Base-by-base conservation (phyloP, 1,140 invertebrate species). In the Meteorus sp. region DNA sequence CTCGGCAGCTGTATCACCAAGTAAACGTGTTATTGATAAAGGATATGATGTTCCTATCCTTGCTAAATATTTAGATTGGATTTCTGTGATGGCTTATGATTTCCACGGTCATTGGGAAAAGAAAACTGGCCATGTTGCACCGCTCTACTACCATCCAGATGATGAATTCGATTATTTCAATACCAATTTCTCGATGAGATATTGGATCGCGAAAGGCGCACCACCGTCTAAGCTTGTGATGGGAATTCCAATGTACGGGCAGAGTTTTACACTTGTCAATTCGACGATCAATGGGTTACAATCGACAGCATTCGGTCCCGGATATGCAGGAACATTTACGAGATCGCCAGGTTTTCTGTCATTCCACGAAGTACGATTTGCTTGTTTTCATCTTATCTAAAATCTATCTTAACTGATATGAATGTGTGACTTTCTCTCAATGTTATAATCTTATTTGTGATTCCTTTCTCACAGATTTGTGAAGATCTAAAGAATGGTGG, bases 71-170 rank as follows among this genome's bases (percentile, higher is more conserved):
- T 80, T 94, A 51, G 90, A 94, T 72, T 94, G 91, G 88, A 91
- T 95, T 60, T 86, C 89, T 9, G 84, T 94, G 0, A 94, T 93
- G 92, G 85, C 88, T 0, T 94, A 94, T 71, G 91, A 93, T 71
- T 93, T 88, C 71, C 90, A 92, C 65, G 91, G 91, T 0, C 86
- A 90, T 65, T 93, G 91, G 91, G 91, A 93, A 68, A 89, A 89
- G 68, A 85, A 86, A 61, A 93, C 91, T 0, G 91, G 91, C 1
- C 90, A 93, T 68, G 84, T 91, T 1, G 87, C 90, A 2, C 91
- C 91, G 0, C 85, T 93, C 74, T 91, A 90, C 60, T 82, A 83
- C 23, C 82, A 87, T 61, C 85, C 87, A 0, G 84, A 85, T 22
- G 89, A 91, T 71, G 74, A 79, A 1, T 87, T 89, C 67, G 83